Conservation (phyloP, 64 coral and sea anemone species). For the Pocillopora damicornis region DNA sequence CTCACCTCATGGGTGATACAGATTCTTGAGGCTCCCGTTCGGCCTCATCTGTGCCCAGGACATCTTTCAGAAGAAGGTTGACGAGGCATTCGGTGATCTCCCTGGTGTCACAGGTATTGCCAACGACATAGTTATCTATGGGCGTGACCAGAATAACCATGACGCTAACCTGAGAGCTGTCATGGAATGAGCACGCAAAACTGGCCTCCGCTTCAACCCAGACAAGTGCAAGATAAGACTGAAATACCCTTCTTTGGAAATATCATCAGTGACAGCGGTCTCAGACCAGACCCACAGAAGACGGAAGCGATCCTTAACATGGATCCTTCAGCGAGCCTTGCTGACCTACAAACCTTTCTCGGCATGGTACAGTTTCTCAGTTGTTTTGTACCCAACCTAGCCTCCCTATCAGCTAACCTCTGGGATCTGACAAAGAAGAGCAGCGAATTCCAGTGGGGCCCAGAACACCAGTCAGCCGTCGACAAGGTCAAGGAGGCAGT, state of each 20-base stretch:
- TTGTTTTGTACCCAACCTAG: slow-evolving; percentile 48
- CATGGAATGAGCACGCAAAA: too few relatives aligned
- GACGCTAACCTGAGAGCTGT: too few relatives aligned
- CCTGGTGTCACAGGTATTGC: slow-evolving; percentile 51
- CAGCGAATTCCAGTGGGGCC: slow-evolving; percentile 41
- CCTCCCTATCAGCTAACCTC: slow-evolving; percentile 32
- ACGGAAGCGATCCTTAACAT: background rate
- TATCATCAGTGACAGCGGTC: too few relatives aligned
- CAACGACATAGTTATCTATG: slow-evolving; percentile 48
- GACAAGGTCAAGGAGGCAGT: slow-evolving; percentile 42
- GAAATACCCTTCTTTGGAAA: too few relatives aligned
- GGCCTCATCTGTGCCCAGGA: slow-evolving; percentile 50
- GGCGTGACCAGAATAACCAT: background rate
- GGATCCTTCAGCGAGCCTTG: slow-evolving; percentile 47
- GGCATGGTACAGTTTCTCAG: background rate
- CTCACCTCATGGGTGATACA: slow-evolving; percentile 32
- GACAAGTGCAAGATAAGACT: too few relatives aligned
- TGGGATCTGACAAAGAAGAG: slow-evolving; percentile 61
- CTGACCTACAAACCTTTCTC: slow-evolving; percentile 69
- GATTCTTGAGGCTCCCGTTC: slow-evolving; percentile 32
- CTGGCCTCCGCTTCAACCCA: too few relatives aligned
- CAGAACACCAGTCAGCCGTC: slow-evolving; percentile 59
- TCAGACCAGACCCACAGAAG: too few relatives aligned
- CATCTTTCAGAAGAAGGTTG: background rate
- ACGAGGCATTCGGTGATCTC: slow-evolving; percentile 43